Conservation (phyloP, 2,888 invertebrate genomes). For the Ommatoiulus sabulosus region DNA sequence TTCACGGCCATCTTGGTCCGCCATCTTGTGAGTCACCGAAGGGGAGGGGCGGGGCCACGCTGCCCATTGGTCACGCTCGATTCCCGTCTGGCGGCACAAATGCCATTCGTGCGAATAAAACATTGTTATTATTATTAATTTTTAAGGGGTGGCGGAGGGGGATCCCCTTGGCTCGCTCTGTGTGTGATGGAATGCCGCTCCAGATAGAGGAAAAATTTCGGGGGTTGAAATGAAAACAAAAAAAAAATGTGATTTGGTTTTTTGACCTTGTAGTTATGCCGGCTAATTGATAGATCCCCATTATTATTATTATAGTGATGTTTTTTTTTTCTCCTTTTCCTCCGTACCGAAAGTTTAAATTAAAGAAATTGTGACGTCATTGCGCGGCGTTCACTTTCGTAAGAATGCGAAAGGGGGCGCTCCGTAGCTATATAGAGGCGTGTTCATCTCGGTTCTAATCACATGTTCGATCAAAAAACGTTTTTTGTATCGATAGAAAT, state of each 20-base stretch:
- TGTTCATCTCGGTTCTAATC: too few species aligned
- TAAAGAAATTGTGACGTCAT: neutral
- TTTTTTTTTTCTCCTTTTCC: neutral
- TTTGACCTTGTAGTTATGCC: neutral
- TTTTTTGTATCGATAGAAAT: too few species aligned
- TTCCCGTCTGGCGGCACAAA: neutral
- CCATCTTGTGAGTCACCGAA: neutral
- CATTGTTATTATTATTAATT: neutral
- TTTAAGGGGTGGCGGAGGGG: neutral
- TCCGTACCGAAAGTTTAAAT: conserved; percentile 6
- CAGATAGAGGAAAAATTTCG: neutral
- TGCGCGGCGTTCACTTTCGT: neutral
- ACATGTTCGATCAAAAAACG: too few species aligned
- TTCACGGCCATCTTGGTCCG: neutral
- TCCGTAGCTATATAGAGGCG: too few species aligned
- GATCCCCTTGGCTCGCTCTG: neutral
- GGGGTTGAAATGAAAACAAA: neutral
- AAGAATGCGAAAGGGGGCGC: too few species aligned
- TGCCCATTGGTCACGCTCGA: neutral
- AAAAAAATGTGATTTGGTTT: neutral
- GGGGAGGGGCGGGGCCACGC: neutral
- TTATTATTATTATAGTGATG: neutral
- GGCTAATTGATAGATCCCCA: conserved; percentile 28
- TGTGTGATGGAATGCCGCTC: conserved; percentile 3
- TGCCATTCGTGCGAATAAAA: neutral